These are phyloP conservation scores for Aplodontia rufa DNA, from an alignment of 2,113 vertebrate species.

Conservation along the genomic window DNA sequence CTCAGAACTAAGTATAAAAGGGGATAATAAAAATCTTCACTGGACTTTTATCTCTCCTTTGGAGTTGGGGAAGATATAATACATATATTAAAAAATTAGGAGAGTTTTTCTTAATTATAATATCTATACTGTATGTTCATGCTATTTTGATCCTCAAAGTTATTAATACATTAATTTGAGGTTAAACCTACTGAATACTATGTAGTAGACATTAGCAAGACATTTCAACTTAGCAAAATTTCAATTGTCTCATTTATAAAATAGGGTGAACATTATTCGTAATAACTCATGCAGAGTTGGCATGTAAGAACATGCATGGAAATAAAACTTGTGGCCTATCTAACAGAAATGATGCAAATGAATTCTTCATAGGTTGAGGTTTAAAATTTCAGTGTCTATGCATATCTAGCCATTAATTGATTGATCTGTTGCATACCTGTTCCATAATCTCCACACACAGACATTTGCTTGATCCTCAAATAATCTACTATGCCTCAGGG, in stretches of 20 bases:
- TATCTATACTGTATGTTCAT: background rate
- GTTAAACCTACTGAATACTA: background rate
- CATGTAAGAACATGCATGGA: background rate
- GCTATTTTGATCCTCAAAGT: background rate
- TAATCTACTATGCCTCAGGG: background rate
- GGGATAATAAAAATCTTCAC: background rate
- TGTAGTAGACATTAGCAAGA: background rate
- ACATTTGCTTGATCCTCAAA: background rate
- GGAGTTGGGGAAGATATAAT: background rate
- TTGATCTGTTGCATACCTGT: fast-evolving
- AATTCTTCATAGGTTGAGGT: background rate
- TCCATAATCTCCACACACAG: background rate
- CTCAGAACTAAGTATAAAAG: background rate
- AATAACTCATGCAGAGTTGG: background rate
- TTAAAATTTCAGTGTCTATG: background rate
- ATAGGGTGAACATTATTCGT: background rate
- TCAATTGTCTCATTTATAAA: background rate
- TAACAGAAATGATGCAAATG: background rate
- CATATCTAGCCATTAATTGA: too few relatives aligned
- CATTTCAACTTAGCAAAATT: background rate
- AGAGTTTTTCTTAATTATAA: background rate
- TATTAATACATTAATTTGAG: background rate
- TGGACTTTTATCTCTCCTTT: background rate
- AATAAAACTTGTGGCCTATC: background rate
- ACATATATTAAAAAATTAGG: background rate